Evolutionary conservation across 30 jellyfish, hydroid and myxozoan genomes (phyloP), one percentile per base, ranked within the genome.

Genomic region (Turritopsis dohrnii): DNA sequence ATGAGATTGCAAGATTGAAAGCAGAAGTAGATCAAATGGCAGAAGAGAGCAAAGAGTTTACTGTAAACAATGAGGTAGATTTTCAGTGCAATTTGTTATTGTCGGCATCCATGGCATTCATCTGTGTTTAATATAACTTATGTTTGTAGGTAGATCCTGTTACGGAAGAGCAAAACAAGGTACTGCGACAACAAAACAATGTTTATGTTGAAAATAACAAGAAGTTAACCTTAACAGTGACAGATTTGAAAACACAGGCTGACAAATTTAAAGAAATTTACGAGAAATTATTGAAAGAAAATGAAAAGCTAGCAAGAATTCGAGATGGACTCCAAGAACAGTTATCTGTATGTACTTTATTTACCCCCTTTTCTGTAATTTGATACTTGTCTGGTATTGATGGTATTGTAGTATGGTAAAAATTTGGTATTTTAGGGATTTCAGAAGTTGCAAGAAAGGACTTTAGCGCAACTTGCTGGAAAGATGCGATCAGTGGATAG

Each of bases 291-390:
- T 90, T 88, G 53, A 90, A 79, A 22, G 97, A 91, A 81, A 91
- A 91, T 75, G 97, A 91, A 77, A 91, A 91, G 54, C 74, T 91
- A 54, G 97, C 97, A 17, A 84, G 96, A 54, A 83, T 91, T 65
- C 82, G 97, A 22, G 97, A 91, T 83, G 97, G 96, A 21, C 83
- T 91, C 80, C 97, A 91, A 71, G 97, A 91, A 30, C 97, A 91
- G 71, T 84, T 91, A 24, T 20, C 54, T 9, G 97, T 91, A 69
- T 7, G 77, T 69, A 69, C 22, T 69, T 60, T 60, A 0, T 18
- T 60, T 60, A 60, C 0, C 22, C 19, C 22, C 21, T 54, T 21
- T 18, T 60, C 22, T 60, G 21, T 18, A 60, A 60, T 60, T 69
- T 66, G 8, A 66, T 21, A 21, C 29, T 26, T 21, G 7, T 21